Percentiles rank a stretch among this genome's conserved stretches.
These are phyloP conservation scores for Antheraea pernyi DNA, from an alignment of 1,140 invertebrate species.

Conservation along the genomic window DNA sequence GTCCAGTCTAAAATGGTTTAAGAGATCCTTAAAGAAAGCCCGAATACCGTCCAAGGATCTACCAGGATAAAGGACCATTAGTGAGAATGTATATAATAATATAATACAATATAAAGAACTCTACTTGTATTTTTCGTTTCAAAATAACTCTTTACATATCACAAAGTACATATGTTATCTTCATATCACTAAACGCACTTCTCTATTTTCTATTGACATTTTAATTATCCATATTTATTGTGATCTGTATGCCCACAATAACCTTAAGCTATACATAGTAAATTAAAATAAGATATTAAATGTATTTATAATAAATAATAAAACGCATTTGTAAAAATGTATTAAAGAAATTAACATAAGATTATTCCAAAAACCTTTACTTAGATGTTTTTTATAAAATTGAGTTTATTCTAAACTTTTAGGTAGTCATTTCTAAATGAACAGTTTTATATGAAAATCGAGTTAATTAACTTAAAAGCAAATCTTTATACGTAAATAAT, in stretches of 20 bases:
- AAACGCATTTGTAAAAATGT: too few relatives aligned
- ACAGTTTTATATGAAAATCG: too few relatives aligned
- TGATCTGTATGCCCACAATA: constrained; percentile 6
- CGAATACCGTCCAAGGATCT: constrained; percentile 41
- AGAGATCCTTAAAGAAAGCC: constrained; percentile 26
- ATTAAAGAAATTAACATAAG: too few relatives aligned
- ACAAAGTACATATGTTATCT: constrained; percentile 9
- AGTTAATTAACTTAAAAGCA: too few relatives aligned
- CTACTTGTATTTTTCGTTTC: not conserved
- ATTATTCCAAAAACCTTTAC: too few relatives aligned
- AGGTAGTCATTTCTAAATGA: too few relatives aligned
- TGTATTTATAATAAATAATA: too few relatives aligned
- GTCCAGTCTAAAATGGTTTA: constrained; percentile 16
- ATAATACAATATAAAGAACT: constrained; percentile 13
- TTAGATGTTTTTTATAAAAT: too few relatives aligned
- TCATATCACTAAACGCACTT: constrained; percentile 13
- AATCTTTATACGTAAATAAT: too few relatives aligned
- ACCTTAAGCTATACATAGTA: not conserved
- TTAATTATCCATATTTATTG: constrained; percentile 9
- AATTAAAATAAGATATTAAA: too few relatives aligned
- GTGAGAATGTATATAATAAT: constrained; percentile 33
- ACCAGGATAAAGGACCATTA: constrained; percentile 39
- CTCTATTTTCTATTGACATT: not conserved
- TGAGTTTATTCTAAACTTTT: too few relatives aligned
- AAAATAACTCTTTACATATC: constrained; percentile 3